Percentiles rank a stretch among this genome's conserved stretches.
Evolutionary conservation across 2,113 vertebrate species (phyloP).

Genomic region (Chinchilla lanigera): DNA sequence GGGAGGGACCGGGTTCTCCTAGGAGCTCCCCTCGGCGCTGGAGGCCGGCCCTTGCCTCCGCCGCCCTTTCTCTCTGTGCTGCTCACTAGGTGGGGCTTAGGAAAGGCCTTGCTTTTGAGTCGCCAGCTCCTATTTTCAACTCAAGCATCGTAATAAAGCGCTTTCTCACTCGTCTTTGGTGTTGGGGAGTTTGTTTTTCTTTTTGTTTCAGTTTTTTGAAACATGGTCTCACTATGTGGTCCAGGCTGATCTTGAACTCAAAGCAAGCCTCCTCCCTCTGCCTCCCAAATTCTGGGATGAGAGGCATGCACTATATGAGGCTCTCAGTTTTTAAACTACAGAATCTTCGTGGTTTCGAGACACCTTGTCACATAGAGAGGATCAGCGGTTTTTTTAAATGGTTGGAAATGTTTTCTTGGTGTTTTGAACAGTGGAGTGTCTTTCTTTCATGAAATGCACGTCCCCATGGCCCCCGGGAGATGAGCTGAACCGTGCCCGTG

Average conservation of each 20-base stretch:
- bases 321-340: slow-evolving; percentile 29
- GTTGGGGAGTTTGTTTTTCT: not conserved
- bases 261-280: not conserved
- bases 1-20: not conserved
- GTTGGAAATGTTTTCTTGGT: not conserved
- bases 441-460: not conserved
- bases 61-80: not conserved
- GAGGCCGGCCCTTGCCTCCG: not conserved
- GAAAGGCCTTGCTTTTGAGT: not conserved
- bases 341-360: not conserved
- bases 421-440: not conserved
- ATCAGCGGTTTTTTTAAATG: not conserved
- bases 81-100: not conserved
- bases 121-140: not conserved
- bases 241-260: not conserved
- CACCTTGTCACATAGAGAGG: not conserved
- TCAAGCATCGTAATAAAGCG: not conserved
- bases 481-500: not conserved
- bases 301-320: not conserved
- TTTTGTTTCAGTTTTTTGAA: not conserved
- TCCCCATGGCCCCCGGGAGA: not conserved
- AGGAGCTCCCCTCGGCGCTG: not conserved
- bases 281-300: not conserved
- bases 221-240: not conserved
- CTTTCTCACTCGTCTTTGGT: not conserved